phyloP scores from a whole-genome alignment of 2,797 vertebrate genomes.

The Anas bernieri region DNA sequence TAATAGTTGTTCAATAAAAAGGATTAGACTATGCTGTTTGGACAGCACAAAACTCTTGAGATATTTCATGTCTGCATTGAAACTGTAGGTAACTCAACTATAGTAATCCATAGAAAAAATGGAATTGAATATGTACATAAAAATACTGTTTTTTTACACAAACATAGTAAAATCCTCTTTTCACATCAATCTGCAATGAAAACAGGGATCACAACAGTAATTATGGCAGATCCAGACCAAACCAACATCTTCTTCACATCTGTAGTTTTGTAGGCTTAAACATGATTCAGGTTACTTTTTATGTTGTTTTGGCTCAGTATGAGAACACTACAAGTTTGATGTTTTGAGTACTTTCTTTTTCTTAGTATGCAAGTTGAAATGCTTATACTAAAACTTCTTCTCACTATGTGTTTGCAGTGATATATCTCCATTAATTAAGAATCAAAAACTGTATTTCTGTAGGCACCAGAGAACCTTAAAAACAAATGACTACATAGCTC shows the following conservation, averaged over 20 bases:
- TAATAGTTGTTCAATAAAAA: background rate
- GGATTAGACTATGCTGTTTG: background rate
- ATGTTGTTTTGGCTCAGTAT: background rate
- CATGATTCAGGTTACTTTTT: background rate
- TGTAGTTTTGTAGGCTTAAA: background rate
- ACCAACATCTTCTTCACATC: background rate
- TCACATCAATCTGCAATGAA: background rate
- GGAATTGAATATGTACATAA: background rate
- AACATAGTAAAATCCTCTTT: background rate
- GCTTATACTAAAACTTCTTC: background rate
- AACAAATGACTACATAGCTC: background rate
- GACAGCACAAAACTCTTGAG: background rate
- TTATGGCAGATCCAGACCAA: background rate
- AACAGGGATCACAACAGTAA: background rate
- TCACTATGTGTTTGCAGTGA: background rate
- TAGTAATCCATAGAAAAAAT: background rate
- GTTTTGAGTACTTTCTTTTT: background rate
- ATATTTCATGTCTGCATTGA: background rate
- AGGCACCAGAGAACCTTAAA: background rate
- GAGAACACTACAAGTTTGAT: background rate
- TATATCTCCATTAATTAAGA: background rate
- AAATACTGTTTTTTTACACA: background rate
- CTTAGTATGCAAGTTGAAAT: background rate
- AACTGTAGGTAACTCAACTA: background rate
- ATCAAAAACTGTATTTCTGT: background rate